Conservation (phyloP, 2,888 invertebrate species). For the Mallateleia sp. region DNA sequence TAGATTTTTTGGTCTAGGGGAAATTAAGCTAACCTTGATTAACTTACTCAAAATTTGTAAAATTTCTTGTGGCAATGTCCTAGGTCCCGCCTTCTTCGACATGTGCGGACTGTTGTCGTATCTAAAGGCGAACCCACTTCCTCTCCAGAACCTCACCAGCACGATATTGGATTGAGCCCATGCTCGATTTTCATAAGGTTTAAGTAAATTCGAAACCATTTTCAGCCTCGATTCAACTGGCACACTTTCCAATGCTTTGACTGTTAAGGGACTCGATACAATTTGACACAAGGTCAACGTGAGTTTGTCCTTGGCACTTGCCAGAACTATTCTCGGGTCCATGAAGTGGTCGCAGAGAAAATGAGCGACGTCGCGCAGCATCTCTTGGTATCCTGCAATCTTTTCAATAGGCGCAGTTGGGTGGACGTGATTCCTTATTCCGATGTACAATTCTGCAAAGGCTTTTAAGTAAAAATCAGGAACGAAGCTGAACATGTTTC, state of each 20-base stretch:
- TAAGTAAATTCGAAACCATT: conserved; percentile 93
- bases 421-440: conserved; percentile 92
- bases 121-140: conserved; percentile 95
- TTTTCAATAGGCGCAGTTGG: conserved; percentile 91
- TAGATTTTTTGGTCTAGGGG: too few species aligned
- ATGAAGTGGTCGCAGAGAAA: conserved; percentile 94
- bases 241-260: too few species aligned
- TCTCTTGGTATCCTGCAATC: conserved; percentile 91
- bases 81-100: conserved; percentile 89
- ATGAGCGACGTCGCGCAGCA: conserved; percentile 92
- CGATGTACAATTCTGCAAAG: conserved; percentile 92
- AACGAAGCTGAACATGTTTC: conserved; percentile 93
- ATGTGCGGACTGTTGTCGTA: conserved; percentile 91
- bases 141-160: conserved; percentile 95
- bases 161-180: conserved; percentile 97
- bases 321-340: conserved; percentile 93
- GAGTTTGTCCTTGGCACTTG: conserved; percentile 94
- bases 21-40: too few species aligned
- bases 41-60: conserved; percentile 88
- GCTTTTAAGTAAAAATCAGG: conserved; percentile 94
- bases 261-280: conserved; percentile 94
- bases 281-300: conserved; percentile 95
- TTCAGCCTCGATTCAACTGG: conserved; percentile 91
- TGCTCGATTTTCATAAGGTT: conserved; percentile 95
- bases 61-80: conserved; percentile 89